These are phyloP conservation scores for Pomatorhinus ruficollis DNA, from an alignment of 2,113 vertebrate genomes.

Conservation along the genomic window DNA sequence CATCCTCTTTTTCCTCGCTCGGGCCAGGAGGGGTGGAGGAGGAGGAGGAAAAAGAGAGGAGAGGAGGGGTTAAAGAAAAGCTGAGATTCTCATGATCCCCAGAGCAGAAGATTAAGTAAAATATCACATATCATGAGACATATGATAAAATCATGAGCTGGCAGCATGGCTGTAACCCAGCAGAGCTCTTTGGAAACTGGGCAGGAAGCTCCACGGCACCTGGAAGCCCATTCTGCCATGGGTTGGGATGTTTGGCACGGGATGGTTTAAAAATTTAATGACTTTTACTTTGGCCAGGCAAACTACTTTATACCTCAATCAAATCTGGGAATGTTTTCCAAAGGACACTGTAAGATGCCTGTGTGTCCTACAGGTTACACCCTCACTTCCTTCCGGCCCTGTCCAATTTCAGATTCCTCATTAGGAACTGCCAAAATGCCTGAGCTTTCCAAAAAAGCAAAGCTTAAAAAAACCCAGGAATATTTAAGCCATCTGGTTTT, in stretches of 20 bases:
- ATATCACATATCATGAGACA: conserved; percentile 26
- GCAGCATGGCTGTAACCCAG: neutral
- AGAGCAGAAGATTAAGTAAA: conserved; percentile 17
- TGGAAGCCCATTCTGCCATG: neutral
- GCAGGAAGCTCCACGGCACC: neutral
- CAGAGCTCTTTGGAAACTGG: neutral
- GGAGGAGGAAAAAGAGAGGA: neutral
- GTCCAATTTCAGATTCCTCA: neutral
- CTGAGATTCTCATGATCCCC: neutral
- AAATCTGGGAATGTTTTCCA: conserved; percentile 32
- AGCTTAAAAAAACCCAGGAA: neutral
- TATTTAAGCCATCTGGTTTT: neutral
- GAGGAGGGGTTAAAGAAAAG: neutral
- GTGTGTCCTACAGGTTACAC: conserved; percentile 26
- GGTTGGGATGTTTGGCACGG: neutral
- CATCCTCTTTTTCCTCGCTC: neutral
- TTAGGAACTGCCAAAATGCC: neutral
- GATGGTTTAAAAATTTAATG: neutral
- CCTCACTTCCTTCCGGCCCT: conserved; percentile 29
- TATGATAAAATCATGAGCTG: conserved; percentile 36
- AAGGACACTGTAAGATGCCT: conserved; percentile 21
- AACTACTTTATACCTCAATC: neutral
- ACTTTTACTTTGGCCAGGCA: neutral
- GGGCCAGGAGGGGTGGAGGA: neutral
- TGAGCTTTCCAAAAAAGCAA: neutral